Conservation (phyloP, 1,140 invertebrate species). For the Maconellicoccus hirsutus region DNA sequence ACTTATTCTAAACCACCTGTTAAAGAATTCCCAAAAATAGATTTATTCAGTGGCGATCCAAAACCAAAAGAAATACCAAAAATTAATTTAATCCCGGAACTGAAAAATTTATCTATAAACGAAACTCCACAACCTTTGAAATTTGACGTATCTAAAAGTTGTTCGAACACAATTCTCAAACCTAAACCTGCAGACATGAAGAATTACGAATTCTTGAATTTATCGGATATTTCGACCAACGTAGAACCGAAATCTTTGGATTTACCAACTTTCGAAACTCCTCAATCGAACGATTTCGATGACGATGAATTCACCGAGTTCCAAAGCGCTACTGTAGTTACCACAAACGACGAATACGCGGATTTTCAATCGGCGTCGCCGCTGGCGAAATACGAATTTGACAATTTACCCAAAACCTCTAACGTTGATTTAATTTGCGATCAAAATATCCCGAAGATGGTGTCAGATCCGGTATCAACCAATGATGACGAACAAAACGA, state of each 20-base stretch:
- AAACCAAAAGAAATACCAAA: background rate
- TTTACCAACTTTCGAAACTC: conserved; percentile 12
- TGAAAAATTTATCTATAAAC: background rate
- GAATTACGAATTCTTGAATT: conserved; percentile 12
- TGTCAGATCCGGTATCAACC: background rate
- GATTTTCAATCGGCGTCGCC: conserved; percentile 28
- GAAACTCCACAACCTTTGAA: background rate
- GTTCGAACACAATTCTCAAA: background rate
- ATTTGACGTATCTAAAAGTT: background rate
- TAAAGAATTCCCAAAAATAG: background rate
- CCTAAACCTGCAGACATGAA: conserved; percentile 7
- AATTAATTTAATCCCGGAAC: background rate
- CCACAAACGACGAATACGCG: conserved; percentile 27
- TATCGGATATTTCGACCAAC: background rate
- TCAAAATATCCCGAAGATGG: background rate
- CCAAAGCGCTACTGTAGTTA: conserved; percentile 30
- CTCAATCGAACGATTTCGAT: conserved; percentile 13
- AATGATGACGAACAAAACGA: conserved; percentile 1
- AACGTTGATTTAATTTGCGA: background rate
- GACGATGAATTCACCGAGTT: conserved; percentile 33
- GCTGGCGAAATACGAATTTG: background rate
- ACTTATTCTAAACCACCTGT: background rate
- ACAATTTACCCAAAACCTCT: background rate
- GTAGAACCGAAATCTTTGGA: conserved; percentile 25
- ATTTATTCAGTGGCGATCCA: background rate